Evolutionary conservation across 2,797 vertebrate species (phyloP).

Genomic region (Serranus cabrilla): DNA sequence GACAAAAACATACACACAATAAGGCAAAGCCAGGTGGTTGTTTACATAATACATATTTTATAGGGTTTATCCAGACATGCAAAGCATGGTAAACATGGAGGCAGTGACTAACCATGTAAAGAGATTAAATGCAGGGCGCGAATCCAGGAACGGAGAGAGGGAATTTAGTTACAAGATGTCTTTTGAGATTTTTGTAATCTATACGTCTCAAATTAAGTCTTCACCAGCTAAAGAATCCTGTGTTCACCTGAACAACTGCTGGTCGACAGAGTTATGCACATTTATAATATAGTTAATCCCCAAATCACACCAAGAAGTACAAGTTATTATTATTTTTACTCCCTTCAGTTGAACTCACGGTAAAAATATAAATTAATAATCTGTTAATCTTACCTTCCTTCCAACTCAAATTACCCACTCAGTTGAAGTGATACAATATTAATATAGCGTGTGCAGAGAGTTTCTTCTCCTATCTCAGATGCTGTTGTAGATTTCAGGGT

Average conservation of each 20-base stretch:
- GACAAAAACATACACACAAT: background rate
- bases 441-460: background rate
- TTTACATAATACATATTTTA: constrained; percentile 23
- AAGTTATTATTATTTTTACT: background rate
- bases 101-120: no score
- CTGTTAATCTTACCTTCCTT: background rate
- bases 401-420: background rate
- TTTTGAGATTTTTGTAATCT: no score
- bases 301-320: background rate
- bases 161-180: background rate
- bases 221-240: background rate
- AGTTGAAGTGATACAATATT: background rate
- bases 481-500: constrained; percentile 11
- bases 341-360: background rate
- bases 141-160: background rate
- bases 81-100: background rate
- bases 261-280: background rate
- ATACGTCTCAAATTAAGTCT: no score
- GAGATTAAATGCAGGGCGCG: background rate
- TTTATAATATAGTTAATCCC: background rate
- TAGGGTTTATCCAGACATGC: background rate
- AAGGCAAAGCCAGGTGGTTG: background rate
- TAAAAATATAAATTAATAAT: background rate
- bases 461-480: constrained; percentile 7
- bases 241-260: background rate